Conservation (phyloP, 2,797 vertebrate species). For the Garrulus glandarius region DNA sequence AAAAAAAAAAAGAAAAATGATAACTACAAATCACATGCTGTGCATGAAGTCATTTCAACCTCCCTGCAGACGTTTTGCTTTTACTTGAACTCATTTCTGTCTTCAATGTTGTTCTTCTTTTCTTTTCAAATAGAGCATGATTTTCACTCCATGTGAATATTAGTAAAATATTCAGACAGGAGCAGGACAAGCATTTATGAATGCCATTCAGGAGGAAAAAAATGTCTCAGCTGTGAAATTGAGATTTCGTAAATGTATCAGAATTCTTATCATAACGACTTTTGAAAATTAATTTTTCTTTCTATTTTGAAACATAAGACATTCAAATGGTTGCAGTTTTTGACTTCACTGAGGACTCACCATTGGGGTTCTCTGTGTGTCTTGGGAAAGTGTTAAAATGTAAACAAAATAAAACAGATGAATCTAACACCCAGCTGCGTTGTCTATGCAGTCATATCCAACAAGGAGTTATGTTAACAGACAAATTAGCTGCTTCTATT, state of each 20-base stretch:
- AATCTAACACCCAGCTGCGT: not conserved
- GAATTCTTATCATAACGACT: not conserved
- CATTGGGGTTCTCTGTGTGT: not conserved
- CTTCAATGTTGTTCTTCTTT: not conserved
- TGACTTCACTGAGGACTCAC: not conserved
- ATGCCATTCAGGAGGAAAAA: not conserved
- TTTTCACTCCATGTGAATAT: not conserved
- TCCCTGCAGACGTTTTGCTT: not conserved
- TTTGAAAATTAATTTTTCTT: not conserved
- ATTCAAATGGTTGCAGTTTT: not conserved
- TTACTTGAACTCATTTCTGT: not conserved
- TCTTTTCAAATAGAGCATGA: not conserved
- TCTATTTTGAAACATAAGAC: not conserved
- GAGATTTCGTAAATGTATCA: not conserved
- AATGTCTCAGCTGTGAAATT: not conserved
- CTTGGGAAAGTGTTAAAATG: not conserved
- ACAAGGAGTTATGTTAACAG: not conserved
- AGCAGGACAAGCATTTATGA: not conserved
- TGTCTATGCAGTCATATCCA: not conserved
- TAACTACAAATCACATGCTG: not conserved
- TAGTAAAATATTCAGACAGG: not conserved
- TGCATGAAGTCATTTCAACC: not conserved
- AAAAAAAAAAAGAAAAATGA: not conserved
- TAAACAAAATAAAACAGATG: not conserved
- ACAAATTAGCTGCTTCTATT: not conserved